phyloP scores from a whole-genome alignment of 2,888 invertebrate species.

The Napeogenes sylphis region DNA sequence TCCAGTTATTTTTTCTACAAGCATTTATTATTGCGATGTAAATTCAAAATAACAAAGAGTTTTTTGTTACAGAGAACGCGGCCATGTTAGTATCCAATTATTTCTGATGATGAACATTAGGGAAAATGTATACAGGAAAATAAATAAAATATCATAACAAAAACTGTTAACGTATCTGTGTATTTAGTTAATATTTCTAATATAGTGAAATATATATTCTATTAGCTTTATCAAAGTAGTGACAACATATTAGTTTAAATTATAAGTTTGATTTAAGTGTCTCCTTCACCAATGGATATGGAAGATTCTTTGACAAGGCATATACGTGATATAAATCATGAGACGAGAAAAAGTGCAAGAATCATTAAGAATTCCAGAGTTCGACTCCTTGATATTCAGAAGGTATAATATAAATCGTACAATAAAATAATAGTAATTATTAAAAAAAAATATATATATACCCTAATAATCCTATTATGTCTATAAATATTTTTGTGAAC shows the following conservation, averaged over 20 bases:
- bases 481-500: slow-evolving; percentile 13
- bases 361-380: slow-evolving; percentile 57
- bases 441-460: too few relatives aligned
- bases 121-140: not conserved
- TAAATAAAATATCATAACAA: slow-evolving; percentile 1
- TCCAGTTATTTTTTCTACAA: too few relatives aligned
- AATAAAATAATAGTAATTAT: too few relatives aligned
- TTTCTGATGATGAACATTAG: slow-evolving; percentile 2
- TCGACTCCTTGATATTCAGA: slow-evolving; percentile 58
- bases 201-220: too few relatives aligned
- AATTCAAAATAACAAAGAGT: not conserved
- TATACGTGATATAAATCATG: slow-evolving; percentile 58
- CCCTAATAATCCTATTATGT: not conserved
- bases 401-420: slow-evolving; percentile 34
- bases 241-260: not conserved
- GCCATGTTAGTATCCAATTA: slow-evolving; percentile 41
- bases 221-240: slow-evolving; percentile 3
- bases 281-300: slow-evolving; percentile 36
- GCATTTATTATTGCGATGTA: not conserved
- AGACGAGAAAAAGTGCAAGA: slow-evolving; percentile 56
- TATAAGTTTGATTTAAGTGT: slow-evolving; percentile 26
- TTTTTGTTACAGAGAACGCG: slow-evolving; percentile 46
- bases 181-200: too few relatives aligned
- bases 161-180: not conserved
- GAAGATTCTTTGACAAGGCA: slow-evolving; percentile 48